Evolutionary conservation across 1,140 invertebrate genomes (phyloP), one percentile per base, ranked within the genome.

Genomic region (Nephila pilipes): DNA sequence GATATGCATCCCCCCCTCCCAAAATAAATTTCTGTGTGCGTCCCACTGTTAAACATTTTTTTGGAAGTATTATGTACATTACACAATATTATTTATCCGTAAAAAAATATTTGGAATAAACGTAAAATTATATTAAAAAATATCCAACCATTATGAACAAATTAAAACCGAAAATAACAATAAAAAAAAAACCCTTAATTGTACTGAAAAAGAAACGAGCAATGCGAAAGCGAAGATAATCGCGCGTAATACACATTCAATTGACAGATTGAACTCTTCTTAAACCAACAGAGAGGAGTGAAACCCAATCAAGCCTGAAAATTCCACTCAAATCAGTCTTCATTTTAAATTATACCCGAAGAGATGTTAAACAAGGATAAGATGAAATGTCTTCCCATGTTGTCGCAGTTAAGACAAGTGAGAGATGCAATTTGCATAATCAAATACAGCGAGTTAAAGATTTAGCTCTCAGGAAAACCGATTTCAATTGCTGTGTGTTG

Each of bases 321-420:
- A 81, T 81, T 81, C 80, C 80, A 54, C 38, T 6, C 25, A 29
- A 16, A 75, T 36, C n/a, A 36, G 14, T 16, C 8, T 29, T 75
- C 25, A 16, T 1, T 60, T 60, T 18, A 60, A 60, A 60, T 60
- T 22, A 60, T 60, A 20, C 58, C 12, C 25, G 18, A 36, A 75
- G 54, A 83, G 38, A 46, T 46, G 80, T 46, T 54, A 83, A 55
- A 83, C 80, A 83, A 54, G 54, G 54, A 55, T 55, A 83, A 55
- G 54, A 54, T 16, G 54, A 83, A 54, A 83, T 83, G 36, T 83
- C 80, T 54, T 83, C 80, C 22, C 80, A 83, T 55, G 80, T 83
- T 75, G 12, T 75, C 69, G 18, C 16, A 6, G 4, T 29, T 32
- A 0, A 20, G 54, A 85, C 25, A 85, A 60, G 18, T 60, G 83